phyloP scores from a whole-genome alignment of 2,888 invertebrate genomes.

The Bellardia pandia region DNA sequence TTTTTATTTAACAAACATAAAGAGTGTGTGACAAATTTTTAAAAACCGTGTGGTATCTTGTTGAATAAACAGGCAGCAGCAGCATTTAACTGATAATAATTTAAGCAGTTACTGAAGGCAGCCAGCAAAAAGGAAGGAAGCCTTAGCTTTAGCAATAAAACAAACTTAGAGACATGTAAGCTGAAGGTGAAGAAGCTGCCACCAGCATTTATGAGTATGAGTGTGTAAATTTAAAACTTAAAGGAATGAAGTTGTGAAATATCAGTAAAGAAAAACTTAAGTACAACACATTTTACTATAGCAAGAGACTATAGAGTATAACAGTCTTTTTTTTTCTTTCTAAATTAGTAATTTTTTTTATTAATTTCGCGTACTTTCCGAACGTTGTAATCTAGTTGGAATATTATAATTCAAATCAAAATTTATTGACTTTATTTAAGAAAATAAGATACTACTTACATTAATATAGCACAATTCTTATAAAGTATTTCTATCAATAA shows the following conservation, averaged over 20 bases:
- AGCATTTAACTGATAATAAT: constrained; percentile 54
- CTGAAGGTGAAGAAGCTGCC: not conserved
- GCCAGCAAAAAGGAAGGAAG: not conserved
- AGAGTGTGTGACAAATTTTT: not conserved
- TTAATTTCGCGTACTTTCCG: no score
- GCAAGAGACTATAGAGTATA: no score
- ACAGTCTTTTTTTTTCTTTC: no score
- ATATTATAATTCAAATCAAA: no score
- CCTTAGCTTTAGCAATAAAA: constrained; percentile 2
- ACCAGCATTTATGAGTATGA: not conserved
- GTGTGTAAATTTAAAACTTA: not conserved
- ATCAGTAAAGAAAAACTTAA: not conserved
- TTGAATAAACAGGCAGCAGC: constrained; percentile 42
- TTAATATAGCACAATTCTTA: no score
- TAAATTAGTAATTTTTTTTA: no score
- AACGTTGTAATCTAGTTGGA: no score
- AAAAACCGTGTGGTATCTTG: constrained; percentile 9
- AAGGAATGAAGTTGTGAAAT: constrained; percentile 1
- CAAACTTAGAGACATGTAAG: not conserved
- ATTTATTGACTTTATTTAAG: no score
- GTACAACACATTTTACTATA: no score
- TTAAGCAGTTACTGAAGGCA: constrained; percentile 10
- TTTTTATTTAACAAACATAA: not conserved
- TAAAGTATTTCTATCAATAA: no score
- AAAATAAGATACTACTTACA: no score